Base-by-base conservation (phyloP, 2,797 vertebrate genomes). In the Tragopan temminckii region DNA sequence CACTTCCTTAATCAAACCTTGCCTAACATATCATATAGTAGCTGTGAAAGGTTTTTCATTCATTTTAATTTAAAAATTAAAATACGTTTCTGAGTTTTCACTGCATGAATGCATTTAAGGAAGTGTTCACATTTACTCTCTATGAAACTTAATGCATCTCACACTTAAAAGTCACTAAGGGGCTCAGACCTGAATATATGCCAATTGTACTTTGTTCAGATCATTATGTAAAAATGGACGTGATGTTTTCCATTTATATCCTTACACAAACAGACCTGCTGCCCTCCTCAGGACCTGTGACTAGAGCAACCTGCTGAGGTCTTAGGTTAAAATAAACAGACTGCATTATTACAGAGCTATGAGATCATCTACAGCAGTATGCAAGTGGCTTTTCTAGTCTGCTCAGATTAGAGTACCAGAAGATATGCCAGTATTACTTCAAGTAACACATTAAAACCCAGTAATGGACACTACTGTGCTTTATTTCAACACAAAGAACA, bases 401-500 rank as follows among this genome's bases (percentile, higher is more conserved):
- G 95, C 92, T 97, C 93, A 93, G 90, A 95, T 97, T 95, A 96
- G 96, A 71, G 94, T 97, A 97, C 92, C 97, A 97, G 93, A 95
- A 97, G 93, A 96, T 95, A 97, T 93, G 92, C 80, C 96, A 88
- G 94, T 91, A 96, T 94, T 96, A 97, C 92, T 97, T 95, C 95
- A 97, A 96, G 95, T 97, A 95, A 96, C 89, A 96, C 80, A 89
- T 79, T 96, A 94, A 96, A 96, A 96, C 91, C 95, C 94, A 93
- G 86, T 92, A 96, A 97, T 83, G 96, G 96, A 97, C 93, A 97
- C 88, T 92, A 96, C 76, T 93, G 95, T 95, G 93, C 90, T 97
- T 97, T 97, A 96, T 89, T 97, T 83, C 95, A 97, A 97, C 87
- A 95, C 96, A 98, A 97, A 98, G 93, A 96, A 97, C 96, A 97